Conservation (phyloP, 2,113 vertebrate genomes). For the Scopus umbretta region DNA sequence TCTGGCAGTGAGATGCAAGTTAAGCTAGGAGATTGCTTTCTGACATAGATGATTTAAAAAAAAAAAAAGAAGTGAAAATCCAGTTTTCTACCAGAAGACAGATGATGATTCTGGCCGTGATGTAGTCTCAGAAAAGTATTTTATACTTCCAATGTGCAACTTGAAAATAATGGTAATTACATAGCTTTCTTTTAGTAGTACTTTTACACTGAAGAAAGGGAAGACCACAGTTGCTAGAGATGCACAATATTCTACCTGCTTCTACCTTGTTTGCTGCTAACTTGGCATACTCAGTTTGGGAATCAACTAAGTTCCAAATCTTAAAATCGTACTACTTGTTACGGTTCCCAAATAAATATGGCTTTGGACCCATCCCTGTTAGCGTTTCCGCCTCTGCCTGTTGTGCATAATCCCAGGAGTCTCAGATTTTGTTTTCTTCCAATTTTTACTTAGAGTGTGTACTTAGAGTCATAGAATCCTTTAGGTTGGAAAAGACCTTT, state of each 20-base stretch:
- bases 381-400: background rate
- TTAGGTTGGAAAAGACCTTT: background rate
- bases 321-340: background rate
- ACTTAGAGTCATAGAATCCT: background rate
- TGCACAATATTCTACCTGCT: background rate
- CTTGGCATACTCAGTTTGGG: background rate
- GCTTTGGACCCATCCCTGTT: background rate
- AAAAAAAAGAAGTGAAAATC: background rate
- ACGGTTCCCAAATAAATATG: background rate
- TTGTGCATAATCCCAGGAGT: background rate
- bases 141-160: background rate
- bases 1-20: background rate
- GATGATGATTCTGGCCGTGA: background rate
- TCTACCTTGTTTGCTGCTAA: background rate
- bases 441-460: background rate
- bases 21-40: background rate
- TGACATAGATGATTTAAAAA: background rate
- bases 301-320: background rate
- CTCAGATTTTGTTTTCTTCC: background rate
- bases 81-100: background rate
- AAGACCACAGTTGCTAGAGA: background rate
- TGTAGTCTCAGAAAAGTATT: background rate
- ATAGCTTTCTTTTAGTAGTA: background rate
- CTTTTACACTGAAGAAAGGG: background rate
- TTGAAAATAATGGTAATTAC: background rate